phyloP scores from a whole-genome alignment of 2,888 invertebrate genomes.

The Oxystoma pomonae region DNA sequence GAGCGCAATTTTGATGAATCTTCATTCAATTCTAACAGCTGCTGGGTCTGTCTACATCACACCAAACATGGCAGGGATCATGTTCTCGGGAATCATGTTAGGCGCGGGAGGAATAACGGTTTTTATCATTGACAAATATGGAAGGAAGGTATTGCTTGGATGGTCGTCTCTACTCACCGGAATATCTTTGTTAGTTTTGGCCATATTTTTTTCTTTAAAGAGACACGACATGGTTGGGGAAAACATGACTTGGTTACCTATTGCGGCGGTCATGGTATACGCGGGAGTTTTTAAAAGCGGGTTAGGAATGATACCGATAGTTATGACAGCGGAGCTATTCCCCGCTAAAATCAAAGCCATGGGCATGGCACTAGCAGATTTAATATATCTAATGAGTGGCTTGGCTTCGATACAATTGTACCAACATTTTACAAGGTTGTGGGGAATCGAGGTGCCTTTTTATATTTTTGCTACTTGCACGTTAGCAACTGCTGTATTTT shows the following conservation, averaged over 20 bases:
- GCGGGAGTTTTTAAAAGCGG: slow-evolving; percentile 41
- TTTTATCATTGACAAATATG: slow-evolving; percentile 40
- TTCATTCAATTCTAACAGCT: slow-evolving; percentile 39
- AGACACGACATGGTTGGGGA: slow-evolving; percentile 32
- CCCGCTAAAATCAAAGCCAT: slow-evolving; percentile 44
- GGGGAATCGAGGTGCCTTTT: slow-evolving; percentile 41
- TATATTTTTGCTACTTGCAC: slow-evolving; percentile 40
- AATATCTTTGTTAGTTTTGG: slow-evolving; percentile 36
- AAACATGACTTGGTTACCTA: slow-evolving; percentile 33
- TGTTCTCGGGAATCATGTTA: slow-evolving; percentile 42
- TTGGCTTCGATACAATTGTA: slow-evolving; percentile 40
- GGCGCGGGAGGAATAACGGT: slow-evolving; percentile 38
- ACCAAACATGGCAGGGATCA: slow-evolving; percentile 35
- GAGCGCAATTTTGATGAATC: slow-evolving; percentile 45
- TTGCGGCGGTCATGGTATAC: slow-evolving; percentile 18
- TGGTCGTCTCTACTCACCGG: slow-evolving; percentile 40
- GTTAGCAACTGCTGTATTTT: slow-evolving; percentile 40
- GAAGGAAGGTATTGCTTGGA: slow-evolving; percentile 39
- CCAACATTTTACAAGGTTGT: slow-evolving; percentile 31
- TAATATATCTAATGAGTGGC: slow-evolving; percentile 40
- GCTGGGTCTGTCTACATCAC: slow-evolving; percentile 38
- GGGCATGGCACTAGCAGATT: slow-evolving; percentile 44
- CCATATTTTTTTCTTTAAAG: slow-evolving; percentile 40
- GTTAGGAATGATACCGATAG: slow-evolving; percentile 43
- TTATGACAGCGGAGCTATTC: slow-evolving; percentile 44